phyloP scores from a whole-genome alignment of 1,140 invertebrate species.

The Magallana gigas region DNA sequence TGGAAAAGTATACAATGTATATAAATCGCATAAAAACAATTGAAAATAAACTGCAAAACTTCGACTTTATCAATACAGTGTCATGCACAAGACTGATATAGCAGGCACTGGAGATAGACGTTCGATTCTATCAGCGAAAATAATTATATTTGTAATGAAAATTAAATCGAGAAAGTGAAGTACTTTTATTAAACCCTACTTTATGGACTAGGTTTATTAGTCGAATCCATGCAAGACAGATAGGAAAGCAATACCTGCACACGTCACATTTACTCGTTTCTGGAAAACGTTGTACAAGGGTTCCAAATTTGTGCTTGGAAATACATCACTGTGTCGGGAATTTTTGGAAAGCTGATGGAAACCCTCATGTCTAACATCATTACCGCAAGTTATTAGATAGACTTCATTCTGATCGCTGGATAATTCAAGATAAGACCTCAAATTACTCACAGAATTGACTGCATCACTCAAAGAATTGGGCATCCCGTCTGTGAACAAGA shows the following conservation, averaged over 20 bases:
- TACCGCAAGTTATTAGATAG: constrained; percentile 3
- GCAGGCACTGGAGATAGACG: too few relatives aligned
- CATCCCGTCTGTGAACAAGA: constrained; percentile 31
- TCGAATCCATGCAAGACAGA: too few relatives aligned
- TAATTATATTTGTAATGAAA: too few relatives aligned
- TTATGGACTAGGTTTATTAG: too few relatives aligned
- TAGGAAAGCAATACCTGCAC: not conserved
- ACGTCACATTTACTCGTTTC: not conserved
- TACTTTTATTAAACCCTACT: too few relatives aligned
- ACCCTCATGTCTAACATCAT: constrained; percentile 39
- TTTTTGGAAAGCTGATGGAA: not conserved
- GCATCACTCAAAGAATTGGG: not conserved
- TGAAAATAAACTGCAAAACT: too few relatives aligned
- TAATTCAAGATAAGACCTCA: not conserved
- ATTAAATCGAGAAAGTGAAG: too few relatives aligned
- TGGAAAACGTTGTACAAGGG: not conserved
- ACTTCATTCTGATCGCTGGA: constrained; percentile 3
- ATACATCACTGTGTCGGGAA: not conserved
- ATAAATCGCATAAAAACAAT: too few relatives aligned
- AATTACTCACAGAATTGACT: not conserved
- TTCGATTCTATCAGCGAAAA: too few relatives aligned
- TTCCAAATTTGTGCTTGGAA: not conserved
- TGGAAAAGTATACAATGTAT: not conserved
- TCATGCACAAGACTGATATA: too few relatives aligned
- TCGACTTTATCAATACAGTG: too few relatives aligned